Conservation (phyloP, 2,888 invertebrate species). For the Merodon equestris region DNA sequence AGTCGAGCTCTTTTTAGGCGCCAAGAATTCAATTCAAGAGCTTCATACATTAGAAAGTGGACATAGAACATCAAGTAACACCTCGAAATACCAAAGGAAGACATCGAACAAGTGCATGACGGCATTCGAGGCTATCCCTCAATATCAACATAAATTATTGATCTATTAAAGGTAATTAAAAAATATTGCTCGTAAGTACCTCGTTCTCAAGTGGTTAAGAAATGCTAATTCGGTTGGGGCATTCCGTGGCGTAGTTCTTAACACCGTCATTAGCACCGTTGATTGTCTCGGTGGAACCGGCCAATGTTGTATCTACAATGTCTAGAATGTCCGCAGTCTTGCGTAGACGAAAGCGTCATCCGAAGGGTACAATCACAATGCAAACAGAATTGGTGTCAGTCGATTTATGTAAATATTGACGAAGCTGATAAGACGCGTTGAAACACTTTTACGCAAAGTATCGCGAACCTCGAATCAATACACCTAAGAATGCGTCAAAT, state of each 20-base stretch:
- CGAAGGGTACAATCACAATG: slow-evolving; percentile 49
- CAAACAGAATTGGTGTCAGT: slow-evolving; percentile 66
- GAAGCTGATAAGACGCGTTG: slow-evolving; percentile 59
- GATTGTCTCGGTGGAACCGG: slow-evolving; percentile 46
- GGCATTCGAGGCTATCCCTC: slow-evolving; percentile 33
- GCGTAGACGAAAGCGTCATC: slow-evolving; percentile 1
- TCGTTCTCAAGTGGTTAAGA: slow-evolving; percentile 6
- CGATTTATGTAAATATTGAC: slow-evolving; percentile 68
- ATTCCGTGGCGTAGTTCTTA: slow-evolving; percentile 54
- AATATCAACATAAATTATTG: slow-evolving; percentile 52
- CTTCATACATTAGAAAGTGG: no score
- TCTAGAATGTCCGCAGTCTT: not conserved
- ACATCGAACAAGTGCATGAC: slow-evolving; percentile 34
- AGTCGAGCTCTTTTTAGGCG: no score
- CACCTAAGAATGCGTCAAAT: slow-evolving; percentile 66
- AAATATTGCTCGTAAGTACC: slow-evolving; percentile 31
- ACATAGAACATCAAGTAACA: no score
- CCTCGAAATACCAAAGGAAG: slow-evolving; percentile 23
- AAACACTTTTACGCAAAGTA: slow-evolving; percentile 51
- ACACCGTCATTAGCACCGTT: slow-evolving; percentile 61
- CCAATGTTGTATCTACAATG: slow-evolving; percentile 15
- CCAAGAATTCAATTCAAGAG: no score
- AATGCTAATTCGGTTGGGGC: slow-evolving; percentile 54
- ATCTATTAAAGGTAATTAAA: slow-evolving; percentile 62
- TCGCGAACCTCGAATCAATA: slow-evolving; percentile 59